Evolutionary conservation across 2,797 vertebrate species (phyloP).

Genomic region (Cossypha polioptera): DNA sequence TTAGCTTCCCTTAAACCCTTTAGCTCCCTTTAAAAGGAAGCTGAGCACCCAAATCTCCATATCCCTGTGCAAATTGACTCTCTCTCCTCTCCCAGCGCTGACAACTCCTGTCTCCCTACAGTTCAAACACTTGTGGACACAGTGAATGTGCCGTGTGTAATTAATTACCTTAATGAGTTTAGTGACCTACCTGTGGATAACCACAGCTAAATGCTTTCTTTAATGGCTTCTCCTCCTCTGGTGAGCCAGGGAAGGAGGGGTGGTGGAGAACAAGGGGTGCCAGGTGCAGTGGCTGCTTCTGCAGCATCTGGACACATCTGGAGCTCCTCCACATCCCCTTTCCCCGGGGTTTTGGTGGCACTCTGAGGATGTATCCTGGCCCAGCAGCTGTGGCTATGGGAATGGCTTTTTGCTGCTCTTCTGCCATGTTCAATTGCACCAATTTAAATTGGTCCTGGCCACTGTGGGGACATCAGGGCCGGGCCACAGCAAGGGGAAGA

Average conservation of each 20-base stretch:
- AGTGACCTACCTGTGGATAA: conserved; percentile 7
- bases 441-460: neutral
- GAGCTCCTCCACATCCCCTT: neutral
- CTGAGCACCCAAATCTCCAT: neutral
- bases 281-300: neutral
- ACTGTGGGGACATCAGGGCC: fast-evolving
- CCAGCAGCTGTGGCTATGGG: neutral
- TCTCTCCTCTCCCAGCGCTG: neutral
- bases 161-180: conserved; percentile 39
- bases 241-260: neutral
- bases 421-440: neutral
- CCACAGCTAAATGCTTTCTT: neutral
- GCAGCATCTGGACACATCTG: neutral
- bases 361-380: neutral
- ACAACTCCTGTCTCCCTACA: neutral
- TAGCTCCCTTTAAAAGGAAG: neutral
- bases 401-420: neutral
- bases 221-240: neutral
- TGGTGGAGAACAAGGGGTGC: fast-evolving
- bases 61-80: neutral
- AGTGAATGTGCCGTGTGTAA: neutral
- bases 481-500: fast-evolving
- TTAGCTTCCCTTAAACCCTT: neutral
- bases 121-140: neutral
- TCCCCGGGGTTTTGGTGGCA: fast-evolving